Base-by-base conservation (phyloP, 2,113 vertebrate species). In the Catharus bicknelli region DNA sequence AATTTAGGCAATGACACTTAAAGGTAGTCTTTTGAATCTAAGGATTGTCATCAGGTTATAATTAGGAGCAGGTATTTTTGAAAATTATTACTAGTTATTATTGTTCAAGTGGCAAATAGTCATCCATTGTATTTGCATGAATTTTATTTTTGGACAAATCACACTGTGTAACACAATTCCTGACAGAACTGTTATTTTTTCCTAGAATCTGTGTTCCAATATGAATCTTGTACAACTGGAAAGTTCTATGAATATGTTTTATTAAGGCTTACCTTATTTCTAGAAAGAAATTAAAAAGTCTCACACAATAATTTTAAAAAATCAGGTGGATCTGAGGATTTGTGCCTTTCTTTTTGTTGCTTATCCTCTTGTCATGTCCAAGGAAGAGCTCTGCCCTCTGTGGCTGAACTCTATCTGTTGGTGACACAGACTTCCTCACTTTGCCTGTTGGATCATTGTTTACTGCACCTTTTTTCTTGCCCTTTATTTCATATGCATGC, bases 41-140 rank as follows among this genome's bases (percentile, higher is more conserved):
- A 96, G 81, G 21, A 73, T 92, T 92, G 36, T 66, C 47, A 66
- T 79, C 66, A 94, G 34, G 83, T 92, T 88, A 68, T 90, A 40
- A 91, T 87, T 69, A 58, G n/a, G 25, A 90, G 50, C 11, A 63
- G 30, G 32, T 88, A 86, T 80, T 88, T 93, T 90, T 94, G 11
- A 16, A 91, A 94, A 91, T 54, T 57, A 76, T 69, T 86, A 14
- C 4, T 57, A 83, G 11, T 58, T 50, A 58, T 83, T 83, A 80
- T 90, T 50, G 34, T 77, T 67, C 15, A 58, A 88, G 30, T 45
- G 22, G 2, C 86, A 91, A 90, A 69, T 83, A 86, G 8, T 72
- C 22, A 61, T 45, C 11, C 17, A 11, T 68, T 12, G 1, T 48
- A 72, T 68, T 85, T 91, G 19, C n/a, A 61, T 69, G 78, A 19